Percentiles rank a stretch among this genome's conserved stretches.
These are phyloP conservation scores for Cerastis rubricosa DNA, from an alignment of 2,888 invertebrate species.

Conservation along the genomic window DNA sequence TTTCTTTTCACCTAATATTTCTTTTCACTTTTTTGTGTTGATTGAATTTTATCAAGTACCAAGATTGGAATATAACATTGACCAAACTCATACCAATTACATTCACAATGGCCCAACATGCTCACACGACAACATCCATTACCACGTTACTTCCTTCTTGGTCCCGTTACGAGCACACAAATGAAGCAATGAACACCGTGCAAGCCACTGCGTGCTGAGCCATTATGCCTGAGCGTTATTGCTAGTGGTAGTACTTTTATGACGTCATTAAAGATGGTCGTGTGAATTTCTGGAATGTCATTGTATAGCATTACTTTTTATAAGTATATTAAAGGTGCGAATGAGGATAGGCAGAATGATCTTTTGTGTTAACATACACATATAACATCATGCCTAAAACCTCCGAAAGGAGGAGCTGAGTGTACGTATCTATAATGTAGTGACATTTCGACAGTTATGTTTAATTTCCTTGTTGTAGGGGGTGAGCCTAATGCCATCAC, in stretches of 20 bases:
- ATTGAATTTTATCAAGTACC: too few species aligned
- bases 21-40: too few species aligned
- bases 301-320: neutral
- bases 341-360: neutral
- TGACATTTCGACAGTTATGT: neutral
- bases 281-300: neutral
- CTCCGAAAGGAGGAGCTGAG: neutral
- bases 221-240: constrained; percentile 33
- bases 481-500: neutral
- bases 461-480: neutral
- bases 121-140: constrained; percentile 17
- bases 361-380: neutral
- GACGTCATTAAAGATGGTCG: neutral
- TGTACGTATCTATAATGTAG: neutral
- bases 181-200: constrained; percentile 30
- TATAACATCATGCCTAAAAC: neutral
- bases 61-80: neutral
- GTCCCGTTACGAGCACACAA: neutral
- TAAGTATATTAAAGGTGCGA: neutral
- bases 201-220: constrained; percentile 26
- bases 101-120: neutral
- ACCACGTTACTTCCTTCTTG: constrained; percentile 11
- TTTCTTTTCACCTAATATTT: too few species aligned
- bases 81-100: neutral
- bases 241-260: constrained; percentile 10